Evolutionary conservation across 2,888 invertebrate species (phyloP), one percentile per base, ranked within the genome.

Genomic region (Meandrusa payeni): DNA sequence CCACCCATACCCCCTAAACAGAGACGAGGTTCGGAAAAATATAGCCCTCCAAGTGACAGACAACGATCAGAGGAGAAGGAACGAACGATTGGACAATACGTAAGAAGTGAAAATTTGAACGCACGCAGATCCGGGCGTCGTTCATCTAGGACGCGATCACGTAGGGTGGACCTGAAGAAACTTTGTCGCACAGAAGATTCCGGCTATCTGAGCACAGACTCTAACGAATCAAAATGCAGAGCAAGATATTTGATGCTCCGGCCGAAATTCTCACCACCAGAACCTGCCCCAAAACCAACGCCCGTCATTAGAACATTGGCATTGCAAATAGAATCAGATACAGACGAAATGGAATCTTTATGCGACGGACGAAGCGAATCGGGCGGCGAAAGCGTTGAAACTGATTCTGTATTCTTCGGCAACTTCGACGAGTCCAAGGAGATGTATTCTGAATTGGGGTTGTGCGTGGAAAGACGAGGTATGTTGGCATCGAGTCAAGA

Each of bases 161-260:
- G 83, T 47, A 60, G 85, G 55, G 76, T 79, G 7, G 82, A 85
- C 50, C 51, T 83, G 17, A 80, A 74, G 51, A 88, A 80, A 56
- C 57, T 81, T 12, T 80, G 73, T 54, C 78, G 71, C 63, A 85
- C 79, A 1, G 92, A 92, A 72, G 96, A 96, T 69, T 94, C 95
- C 5, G 96, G 95, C 0, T 96, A 96, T 59, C 89, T 96, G 58
- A 96, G 95, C 64, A 94, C 94, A 0, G 95, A 95, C 64, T 95
- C 95, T 1, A 90, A 90, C 43, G 92, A 92, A 57, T 90, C 90
- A 0, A 88, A 86, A 57, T 76, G 82, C 24, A 76, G 81, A 59
- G 82, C 86, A 5, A 81, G 78, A 50, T 87, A 81, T 52, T 64
- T 86, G 46, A 71, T 86, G 72, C 89, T 85, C 11, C 77, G 69